phyloP scores from a whole-genome alignment of 2,797 vertebrate species.

The Champsocephalus gunnari region DNA sequence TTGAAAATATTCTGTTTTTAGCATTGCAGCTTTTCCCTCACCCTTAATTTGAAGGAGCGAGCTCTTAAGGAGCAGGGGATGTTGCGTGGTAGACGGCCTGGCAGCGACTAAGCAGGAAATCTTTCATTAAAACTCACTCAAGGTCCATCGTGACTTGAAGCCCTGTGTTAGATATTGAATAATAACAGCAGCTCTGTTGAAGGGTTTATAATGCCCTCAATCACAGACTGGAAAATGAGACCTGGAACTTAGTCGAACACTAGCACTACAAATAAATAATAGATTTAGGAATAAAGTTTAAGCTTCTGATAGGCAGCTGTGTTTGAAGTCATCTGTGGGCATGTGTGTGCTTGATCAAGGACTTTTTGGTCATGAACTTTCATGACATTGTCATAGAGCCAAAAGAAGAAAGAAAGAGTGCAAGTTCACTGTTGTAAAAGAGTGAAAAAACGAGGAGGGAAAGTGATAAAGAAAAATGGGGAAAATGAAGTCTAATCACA shows the following conservation, averaged over 20 bases:
- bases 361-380: slow-evolving; percentile 34
- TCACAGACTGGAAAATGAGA: slow-evolving; percentile 44
- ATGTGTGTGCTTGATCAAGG: slow-evolving; percentile 51
- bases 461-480: slow-evolving; percentile 65
- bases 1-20: slow-evolving; percentile 67
- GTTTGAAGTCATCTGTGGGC: slow-evolving; percentile 43
- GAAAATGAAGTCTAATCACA: slow-evolving; percentile 67
- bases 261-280: slow-evolving; percentile 40
- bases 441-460: slow-evolving; percentile 39
- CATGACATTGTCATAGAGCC: slow-evolving; percentile 42
- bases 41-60: slow-evolving; percentile 62
- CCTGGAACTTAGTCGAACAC: slow-evolving; percentile 42
- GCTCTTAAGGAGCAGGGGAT: slow-evolving; percentile 47
- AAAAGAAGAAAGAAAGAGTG: slow-evolving; percentile 49
- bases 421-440: slow-evolving; percentile 39
- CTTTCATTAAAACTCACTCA: slow-evolving; percentile 80
- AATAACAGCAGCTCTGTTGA: slow-evolving; percentile 55
- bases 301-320: slow-evolving; percentile 47
- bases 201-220: slow-evolving; percentile 45
- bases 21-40: slow-evolving; percentile 59
- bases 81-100: slow-evolving; percentile 63
- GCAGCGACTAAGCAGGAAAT: slow-evolving; percentile 73
- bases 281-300: slow-evolving; percentile 18
- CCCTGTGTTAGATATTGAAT: slow-evolving; percentile 61
- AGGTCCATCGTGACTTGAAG: slow-evolving; percentile 60